phyloP scores from a whole-genome alignment of 2,797 vertebrate genomes.

The Mastacembelus armatus region DNA sequence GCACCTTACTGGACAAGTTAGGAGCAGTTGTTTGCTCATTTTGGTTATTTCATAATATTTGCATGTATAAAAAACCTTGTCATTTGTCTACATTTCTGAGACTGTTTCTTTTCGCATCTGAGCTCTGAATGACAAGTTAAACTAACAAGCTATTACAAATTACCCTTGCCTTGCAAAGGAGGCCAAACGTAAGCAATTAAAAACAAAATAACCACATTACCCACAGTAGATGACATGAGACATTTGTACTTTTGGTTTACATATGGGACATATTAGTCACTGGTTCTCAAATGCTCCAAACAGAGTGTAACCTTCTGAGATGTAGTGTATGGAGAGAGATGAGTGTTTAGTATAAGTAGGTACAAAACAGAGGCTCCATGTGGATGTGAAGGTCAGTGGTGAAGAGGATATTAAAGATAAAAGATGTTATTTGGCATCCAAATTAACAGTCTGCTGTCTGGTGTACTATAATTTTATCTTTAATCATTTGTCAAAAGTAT shows the following conservation, averaged over 20 bases:
- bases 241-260: slow-evolving; percentile 59
- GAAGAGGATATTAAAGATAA: slow-evolving; percentile 6
- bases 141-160: slow-evolving; percentile 73
- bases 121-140: slow-evolving; percentile 54
- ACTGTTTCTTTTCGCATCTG: background rate
- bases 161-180: slow-evolving; percentile 64
- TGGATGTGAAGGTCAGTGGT: slow-evolving; percentile 10
- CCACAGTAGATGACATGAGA: slow-evolving; percentile 67
- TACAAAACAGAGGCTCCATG: background rate
- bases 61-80: too few relatives aligned
- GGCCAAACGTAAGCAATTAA: slow-evolving; percentile 68
- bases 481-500: background rate
- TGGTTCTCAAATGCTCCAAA: slow-evolving; percentile 54
- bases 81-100: too few relatives aligned
- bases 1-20: too few relatives aligned
- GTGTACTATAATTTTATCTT: too few relatives aligned
- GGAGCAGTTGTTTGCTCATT: too few relatives aligned
- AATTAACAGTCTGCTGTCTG: too few relatives aligned
- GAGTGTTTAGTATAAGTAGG: slow-evolving; percentile 13
- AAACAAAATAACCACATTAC: slow-evolving; percentile 63
- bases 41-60: too few relatives aligned
- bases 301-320: slow-evolving; percentile 53
- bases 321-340: slow-evolving; percentile 10
- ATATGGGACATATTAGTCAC: slow-evolving; percentile 73
- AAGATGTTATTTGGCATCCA: background rate